A percentile compares a stretch with the other conserved stretches of the same genome.
phyloP scores from a whole-genome alignment of 2,797 vertebrate genomes.

The Ctenopoma multispine region DNA sequence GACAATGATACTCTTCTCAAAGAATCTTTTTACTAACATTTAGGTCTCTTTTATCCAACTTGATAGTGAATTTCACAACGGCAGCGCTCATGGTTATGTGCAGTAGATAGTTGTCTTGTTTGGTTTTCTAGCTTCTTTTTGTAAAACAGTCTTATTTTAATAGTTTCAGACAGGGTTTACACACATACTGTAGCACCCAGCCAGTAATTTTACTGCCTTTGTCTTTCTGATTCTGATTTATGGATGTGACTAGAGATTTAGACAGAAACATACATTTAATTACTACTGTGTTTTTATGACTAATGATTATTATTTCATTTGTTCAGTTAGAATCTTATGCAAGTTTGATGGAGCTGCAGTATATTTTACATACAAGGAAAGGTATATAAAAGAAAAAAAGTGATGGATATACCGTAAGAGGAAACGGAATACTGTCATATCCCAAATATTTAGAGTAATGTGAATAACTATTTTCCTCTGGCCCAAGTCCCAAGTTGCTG shows the following conservation, averaged over 20 bases:
- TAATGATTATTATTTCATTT: neutral
- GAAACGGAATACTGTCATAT: no score
- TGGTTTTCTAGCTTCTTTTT: neutral
- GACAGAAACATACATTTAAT: neutral
- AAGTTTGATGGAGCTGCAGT: neutral
- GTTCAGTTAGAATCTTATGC: neutral
- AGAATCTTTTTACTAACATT: conserved; percentile 31
- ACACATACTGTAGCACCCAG: neutral
- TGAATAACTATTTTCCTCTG: conserved; percentile 9
- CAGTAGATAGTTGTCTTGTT: neutral
- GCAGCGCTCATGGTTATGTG: neutral
- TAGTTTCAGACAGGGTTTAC: neutral
- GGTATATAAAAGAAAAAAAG: neutral
- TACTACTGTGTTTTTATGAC: neutral
- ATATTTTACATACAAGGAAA: neutral
- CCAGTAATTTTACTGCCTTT: neutral
- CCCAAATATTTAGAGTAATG: neutral
- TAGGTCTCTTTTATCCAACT: conserved; percentile 27
- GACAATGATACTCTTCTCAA: conserved; percentile 40
- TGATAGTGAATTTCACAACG: conserved; percentile 4
- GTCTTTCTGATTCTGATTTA: neutral
- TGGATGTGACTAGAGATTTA: neutral
- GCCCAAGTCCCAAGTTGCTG: conserved; percentile 17
- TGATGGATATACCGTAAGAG: neutral
- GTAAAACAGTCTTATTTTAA: neutral